Evolutionary conservation across 2,888 invertebrate genomes (phyloP).

Genomic region (Ellobium chinense): DNA sequence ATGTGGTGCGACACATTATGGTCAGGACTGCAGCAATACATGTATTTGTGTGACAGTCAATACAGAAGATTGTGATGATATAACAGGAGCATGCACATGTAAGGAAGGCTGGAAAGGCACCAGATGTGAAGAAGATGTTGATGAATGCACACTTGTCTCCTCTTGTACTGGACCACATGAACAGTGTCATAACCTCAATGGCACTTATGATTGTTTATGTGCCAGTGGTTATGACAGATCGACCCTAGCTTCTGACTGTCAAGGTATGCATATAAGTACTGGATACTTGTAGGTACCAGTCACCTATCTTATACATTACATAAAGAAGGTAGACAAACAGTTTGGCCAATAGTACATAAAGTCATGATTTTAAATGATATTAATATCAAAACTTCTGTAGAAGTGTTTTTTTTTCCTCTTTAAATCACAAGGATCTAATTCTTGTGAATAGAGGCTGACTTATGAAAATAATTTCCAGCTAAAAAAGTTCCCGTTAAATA

Average conservation of each 20-base stretch:
- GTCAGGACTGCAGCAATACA: background rate
- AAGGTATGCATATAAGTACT: background rate
- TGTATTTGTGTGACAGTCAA: constrained; percentile 36
- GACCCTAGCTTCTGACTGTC: background rate
- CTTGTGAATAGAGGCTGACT: too few species aligned
- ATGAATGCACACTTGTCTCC: background rate
- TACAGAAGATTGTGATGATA: constrained; percentile 39
- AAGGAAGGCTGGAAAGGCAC: constrained; percentile 43
- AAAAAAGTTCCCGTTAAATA: too few species aligned
- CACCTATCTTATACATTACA: too few species aligned
- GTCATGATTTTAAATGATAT: too few species aligned
- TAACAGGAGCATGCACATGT: constrained; percentile 46
- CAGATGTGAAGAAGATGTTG: background rate
- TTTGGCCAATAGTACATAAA: too few species aligned
- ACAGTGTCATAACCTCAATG: background rate
- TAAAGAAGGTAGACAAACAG: too few species aligned
- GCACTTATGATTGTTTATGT: background rate
- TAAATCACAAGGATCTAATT: too few species aligned
- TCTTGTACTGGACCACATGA: background rate
- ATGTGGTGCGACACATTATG: constrained; percentile 26
- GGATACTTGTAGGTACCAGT: too few species aligned
- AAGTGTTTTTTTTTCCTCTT: too few species aligned
- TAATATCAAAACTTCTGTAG: too few species aligned
- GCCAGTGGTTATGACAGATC: background rate
- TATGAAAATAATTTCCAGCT: too few species aligned